These are phyloP conservation scores for Apodemus speciosus DNA, from an alignment of 2,113 vertebrate genomes.

Conservation along the genomic window DNA sequence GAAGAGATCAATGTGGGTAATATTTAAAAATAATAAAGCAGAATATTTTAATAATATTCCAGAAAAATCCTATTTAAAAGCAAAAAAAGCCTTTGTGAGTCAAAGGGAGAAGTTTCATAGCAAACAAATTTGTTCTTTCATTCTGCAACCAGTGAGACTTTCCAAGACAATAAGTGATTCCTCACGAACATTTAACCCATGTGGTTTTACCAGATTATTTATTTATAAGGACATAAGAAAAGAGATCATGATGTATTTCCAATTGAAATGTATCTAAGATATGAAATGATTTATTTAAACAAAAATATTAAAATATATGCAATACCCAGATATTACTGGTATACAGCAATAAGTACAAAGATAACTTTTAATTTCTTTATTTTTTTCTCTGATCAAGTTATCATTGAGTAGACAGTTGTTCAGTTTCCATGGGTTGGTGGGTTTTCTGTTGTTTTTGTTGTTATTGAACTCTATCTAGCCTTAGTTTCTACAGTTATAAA, in stretches of 20 bases:
- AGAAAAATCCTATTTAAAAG: not conserved
- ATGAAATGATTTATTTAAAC: slow-evolving; percentile 5
- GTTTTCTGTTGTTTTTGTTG: too few species aligned
- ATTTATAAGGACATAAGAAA: not conserved
- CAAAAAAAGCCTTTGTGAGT: not conserved
- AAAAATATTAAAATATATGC: slow-evolving; percentile 3
- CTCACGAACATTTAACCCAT: not conserved
- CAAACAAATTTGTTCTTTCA: not conserved
- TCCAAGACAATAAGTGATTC: not conserved
- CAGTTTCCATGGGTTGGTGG: too few species aligned
- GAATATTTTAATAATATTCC: not conserved
- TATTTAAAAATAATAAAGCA: not conserved
- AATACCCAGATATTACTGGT: not conserved
- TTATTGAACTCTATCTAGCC: too few species aligned
- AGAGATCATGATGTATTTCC: not conserved
- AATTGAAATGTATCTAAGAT: not conserved
- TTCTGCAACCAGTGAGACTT: not conserved
- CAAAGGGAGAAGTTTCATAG: not conserved
- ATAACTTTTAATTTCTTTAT: not conserved
- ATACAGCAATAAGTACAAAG: not conserved
- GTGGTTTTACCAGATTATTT: not conserved
- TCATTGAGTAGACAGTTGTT: too few species aligned
- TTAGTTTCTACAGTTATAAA: too few species aligned
- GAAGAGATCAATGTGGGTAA: not conserved
- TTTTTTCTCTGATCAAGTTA: too few species aligned